phyloP scores from a whole-genome alignment of 1,140 invertebrate species.

The Notospermus geniculatus region DNA sequence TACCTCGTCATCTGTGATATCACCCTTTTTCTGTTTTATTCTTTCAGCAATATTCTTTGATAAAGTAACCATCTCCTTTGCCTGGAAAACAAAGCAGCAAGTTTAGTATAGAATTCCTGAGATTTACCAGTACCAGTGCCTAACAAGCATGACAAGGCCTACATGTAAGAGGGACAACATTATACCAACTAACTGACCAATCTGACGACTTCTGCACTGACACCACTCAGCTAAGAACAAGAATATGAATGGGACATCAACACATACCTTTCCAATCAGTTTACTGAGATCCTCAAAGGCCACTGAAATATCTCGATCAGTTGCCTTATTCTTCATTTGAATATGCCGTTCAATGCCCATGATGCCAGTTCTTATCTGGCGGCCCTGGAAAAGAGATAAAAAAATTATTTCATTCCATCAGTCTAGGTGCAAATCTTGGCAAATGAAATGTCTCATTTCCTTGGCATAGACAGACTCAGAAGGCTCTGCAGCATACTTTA shows the following conservation, averaged over 20 bases:
- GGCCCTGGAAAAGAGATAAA: slow-evolving; percentile 23
- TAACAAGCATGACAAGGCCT: too few relatives aligned
- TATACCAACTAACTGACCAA: background rate
- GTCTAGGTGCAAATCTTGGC: background rate
- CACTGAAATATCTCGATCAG: slow-evolving; percentile 83
- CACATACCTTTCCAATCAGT: slow-evolving; percentile 88
- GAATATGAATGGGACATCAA: too few relatives aligned
- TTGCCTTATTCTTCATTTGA: slow-evolving; percentile 83
- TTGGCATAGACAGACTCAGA: background rate
- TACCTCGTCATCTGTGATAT: slow-evolving; percentile 92
- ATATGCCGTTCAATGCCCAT: slow-evolving; percentile 92
- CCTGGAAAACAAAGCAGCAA: slow-evolving; percentile 34
- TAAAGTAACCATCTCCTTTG: slow-evolving; percentile 93
- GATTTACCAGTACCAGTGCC: too few relatives aligned
- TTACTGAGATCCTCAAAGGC: slow-evolving; percentile 95
- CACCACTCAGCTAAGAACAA: too few relatives aligned
- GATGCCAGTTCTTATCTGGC: slow-evolving; percentile 67
- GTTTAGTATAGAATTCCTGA: background rate
- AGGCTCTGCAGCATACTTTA: background rate
- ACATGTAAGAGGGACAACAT: background rate
- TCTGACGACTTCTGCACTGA: background rate
- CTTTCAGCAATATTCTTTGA: slow-evolving; percentile 90
- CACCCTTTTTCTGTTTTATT: slow-evolving; percentile 91
- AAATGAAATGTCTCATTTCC: background rate
- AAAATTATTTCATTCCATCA: background rate